Conservation (phyloP, 2,113 vertebrate genomes). For the Thamnaconus septentrionalis region DNA sequence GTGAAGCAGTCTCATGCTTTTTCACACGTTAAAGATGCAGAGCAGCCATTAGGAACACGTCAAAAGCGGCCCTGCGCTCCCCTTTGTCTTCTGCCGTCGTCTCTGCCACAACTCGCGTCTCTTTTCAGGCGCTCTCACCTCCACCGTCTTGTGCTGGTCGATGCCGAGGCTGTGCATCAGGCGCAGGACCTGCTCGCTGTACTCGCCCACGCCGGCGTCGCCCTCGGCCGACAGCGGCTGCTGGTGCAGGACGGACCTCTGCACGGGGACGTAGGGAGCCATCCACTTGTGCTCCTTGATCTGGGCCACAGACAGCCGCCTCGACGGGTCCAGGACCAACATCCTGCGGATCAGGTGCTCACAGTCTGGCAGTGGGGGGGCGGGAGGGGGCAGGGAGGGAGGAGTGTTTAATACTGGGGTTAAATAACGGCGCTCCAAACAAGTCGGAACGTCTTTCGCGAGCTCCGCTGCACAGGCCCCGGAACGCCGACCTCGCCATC, state of each 20-base stretch:
- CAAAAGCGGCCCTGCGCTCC: too few species aligned
- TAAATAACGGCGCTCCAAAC: too few species aligned
- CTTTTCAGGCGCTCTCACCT: conserved; percentile 78
- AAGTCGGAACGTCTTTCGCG: too few species aligned
- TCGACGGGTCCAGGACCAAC: conserved; percentile 94
- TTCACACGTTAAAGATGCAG: too few species aligned
- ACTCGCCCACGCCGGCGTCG: conserved; percentile 82
- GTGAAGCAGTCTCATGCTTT: too few species aligned
- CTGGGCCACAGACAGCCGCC: conserved; percentile 89
- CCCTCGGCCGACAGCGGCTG: conserved; percentile 78
- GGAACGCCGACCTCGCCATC: neutral
- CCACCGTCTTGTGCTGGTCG: conserved; percentile 96
- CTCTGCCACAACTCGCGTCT: too few species aligned
- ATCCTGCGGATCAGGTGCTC: conserved; percentile 97
- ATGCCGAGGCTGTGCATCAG: conserved; percentile 98
- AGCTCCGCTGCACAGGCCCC: too few species aligned
- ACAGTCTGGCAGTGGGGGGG: conserved; percentile 79
- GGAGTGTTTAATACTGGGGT: neutral
- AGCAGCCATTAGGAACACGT: too few species aligned
- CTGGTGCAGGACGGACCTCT: conserved; percentile 87
- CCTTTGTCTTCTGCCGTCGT: too few species aligned
- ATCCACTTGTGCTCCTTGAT: conserved; percentile 99
- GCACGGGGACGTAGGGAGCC: conserved; percentile 88
- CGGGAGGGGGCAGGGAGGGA: neutral
- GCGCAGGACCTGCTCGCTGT: conserved; percentile 94